Evolutionary conservation across 2,113 vertebrate genomes (phyloP).

Genomic region (Semicossyphus pulcher): DNA sequence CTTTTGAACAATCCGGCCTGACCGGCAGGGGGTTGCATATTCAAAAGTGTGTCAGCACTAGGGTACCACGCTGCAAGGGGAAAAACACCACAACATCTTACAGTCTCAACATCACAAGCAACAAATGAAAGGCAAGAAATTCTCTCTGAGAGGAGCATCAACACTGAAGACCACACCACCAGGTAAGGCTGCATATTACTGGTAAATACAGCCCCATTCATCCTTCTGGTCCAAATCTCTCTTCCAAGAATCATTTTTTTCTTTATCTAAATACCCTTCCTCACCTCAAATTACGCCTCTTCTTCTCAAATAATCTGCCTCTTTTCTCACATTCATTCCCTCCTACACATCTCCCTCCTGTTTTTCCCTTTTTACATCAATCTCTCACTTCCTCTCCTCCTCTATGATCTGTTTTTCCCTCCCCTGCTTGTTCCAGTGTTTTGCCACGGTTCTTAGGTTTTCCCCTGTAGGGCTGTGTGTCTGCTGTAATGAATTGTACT

Average conservation of each 20-base stretch:
- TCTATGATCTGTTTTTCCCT: slow-evolving; percentile 25
- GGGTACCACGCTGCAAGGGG: slow-evolving; percentile 20
- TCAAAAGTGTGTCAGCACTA: slow-evolving; percentile 36
- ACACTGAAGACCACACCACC: slow-evolving; percentile 25
- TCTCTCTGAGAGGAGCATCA: slow-evolving; percentile 56
- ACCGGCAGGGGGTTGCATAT: slow-evolving; percentile 39
- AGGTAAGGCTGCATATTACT: slow-evolving; percentile 39
- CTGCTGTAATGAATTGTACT: slow-evolving; percentile 83
- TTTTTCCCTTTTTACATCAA: slow-evolving; percentile 31
- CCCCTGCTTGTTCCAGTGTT: slow-evolving; percentile 36
- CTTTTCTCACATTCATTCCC: slow-evolving; percentile 37
- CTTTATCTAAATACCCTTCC: slow-evolving; percentile 3
- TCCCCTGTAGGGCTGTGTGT: slow-evolving; percentile 71
- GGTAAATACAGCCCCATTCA: slow-evolving; percentile 15
- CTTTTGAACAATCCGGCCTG: slow-evolving; percentile 31
- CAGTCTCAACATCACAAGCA: slow-evolving; percentile 63
- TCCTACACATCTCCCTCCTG: slow-evolving; percentile 27
- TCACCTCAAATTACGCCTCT: slow-evolving; percentile 3
- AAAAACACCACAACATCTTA: slow-evolving; percentile 60
- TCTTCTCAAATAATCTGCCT: slow-evolving; percentile 33
- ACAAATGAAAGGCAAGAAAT: slow-evolving; percentile 73
- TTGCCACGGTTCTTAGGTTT: slow-evolving; percentile 61
- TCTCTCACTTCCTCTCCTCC: slow-evolving; percentile 17
- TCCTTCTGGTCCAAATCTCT: slow-evolving; percentile 7
- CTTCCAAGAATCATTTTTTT: slow-evolving; percentile 8